phyloP scores from a whole-genome alignment of 2,888 invertebrate genomes.

The Scaptomyza reducta region DNA sequence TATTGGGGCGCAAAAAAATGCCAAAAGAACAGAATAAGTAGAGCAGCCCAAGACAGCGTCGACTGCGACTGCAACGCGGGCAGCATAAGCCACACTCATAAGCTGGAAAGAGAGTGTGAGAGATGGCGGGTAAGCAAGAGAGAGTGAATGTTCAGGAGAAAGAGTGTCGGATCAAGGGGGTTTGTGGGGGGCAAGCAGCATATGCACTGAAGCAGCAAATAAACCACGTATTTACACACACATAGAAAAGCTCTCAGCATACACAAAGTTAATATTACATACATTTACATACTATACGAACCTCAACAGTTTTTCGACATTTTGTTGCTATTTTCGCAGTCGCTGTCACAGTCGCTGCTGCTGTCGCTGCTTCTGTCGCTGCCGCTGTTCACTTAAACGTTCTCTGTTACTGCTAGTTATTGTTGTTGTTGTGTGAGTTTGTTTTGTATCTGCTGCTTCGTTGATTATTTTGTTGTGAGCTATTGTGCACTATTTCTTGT shows the following conservation, averaged over 20 bases:
- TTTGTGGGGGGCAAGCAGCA: constrained; percentile 43
- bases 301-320: constrained; percentile 79
- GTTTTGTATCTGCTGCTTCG: constrained; percentile 67
- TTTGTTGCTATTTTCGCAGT: constrained; percentile 71
- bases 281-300: constrained; percentile 47
- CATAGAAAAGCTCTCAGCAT: constrained; percentile 49
- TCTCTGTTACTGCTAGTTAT: constrained; percentile 47
- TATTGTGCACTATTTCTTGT: constrained; percentile 55
- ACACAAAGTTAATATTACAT: constrained; percentile 54
- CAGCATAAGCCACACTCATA: constrained; percentile 66
- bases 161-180: constrained; percentile 8
- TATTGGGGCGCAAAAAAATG: constrained; percentile 65
- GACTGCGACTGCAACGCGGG: constrained; percentile 51
- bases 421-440: constrained; percentile 51
- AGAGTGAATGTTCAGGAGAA: constrained; percentile 40
- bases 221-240: constrained; percentile 69
- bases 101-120: constrained; percentile 12
- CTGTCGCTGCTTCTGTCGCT: constrained; percentile 31
- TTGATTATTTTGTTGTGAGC: constrained; percentile 66
- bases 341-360: constrained; percentile 35
- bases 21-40: constrained; percentile 75
- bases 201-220: constrained; percentile 79
- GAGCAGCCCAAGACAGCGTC: constrained; percentile 64
- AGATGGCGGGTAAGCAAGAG: constrained; percentile 18
- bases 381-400: constrained; percentile 56